These are phyloP conservation scores for Spisula solida DNA, from an alignment of 2,888 invertebrate species.

Conservation along the genomic window DNA sequence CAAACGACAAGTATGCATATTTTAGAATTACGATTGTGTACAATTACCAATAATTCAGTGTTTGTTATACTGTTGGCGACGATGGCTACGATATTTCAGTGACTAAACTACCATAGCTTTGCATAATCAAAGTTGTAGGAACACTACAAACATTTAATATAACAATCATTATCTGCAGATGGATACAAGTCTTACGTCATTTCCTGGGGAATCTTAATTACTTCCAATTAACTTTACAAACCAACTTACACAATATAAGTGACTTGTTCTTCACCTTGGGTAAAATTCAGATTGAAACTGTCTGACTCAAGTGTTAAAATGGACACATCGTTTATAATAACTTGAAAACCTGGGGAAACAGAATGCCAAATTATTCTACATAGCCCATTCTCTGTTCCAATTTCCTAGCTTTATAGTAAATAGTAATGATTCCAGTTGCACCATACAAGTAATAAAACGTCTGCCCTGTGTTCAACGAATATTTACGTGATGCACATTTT, in stretches of 20 bases:
- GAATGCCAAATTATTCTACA: not conserved
- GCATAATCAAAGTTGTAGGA: not conserved
- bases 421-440: too few relatives aligned
- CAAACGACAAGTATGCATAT: too few relatives aligned
- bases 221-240: conserved; percentile 1
- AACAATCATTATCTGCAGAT: not conserved
- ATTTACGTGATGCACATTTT: too few relatives aligned
- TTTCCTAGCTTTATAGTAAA: too few relatives aligned
- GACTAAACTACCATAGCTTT: too few relatives aligned
- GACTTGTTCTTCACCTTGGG: not conserved
- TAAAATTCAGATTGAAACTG: conserved; percentile 7
- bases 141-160: not conserved
- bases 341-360: not conserved
- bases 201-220: conserved; percentile 5
- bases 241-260: not conserved
- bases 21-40: too few relatives aligned
- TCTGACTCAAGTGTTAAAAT: not conserved
- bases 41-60: too few relatives aligned
- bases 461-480: too few relatives aligned
- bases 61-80: too few relatives aligned
- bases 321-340: conserved; percentile 7
- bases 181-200: not conserved
- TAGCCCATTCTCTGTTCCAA: too few relatives aligned
- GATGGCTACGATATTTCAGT: too few relatives aligned
- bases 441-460: too few relatives aligned